These are phyloP conservation scores for Tolmerus cingulatus DNA, from an alignment of 2,888 invertebrate species.

Conservation along the genomic window DNA sequence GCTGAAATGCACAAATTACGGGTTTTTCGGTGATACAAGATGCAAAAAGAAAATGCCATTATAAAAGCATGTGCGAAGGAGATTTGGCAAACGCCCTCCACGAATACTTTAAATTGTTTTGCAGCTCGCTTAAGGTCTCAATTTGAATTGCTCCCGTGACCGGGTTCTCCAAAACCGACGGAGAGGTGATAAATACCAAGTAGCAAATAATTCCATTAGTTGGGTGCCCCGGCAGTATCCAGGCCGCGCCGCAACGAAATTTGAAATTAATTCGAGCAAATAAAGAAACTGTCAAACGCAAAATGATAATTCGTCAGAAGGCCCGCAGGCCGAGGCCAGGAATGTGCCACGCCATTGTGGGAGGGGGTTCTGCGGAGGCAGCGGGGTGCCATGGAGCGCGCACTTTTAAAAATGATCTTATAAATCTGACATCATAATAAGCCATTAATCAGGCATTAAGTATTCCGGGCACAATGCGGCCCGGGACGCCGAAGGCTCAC, in stretches of 20 bases:
- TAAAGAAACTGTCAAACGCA: slow-evolving; percentile 49
- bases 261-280: slow-evolving; percentile 47
- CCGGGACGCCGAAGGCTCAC: neutral
- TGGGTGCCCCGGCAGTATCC: neutral
- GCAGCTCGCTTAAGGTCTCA: neutral
- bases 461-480: slow-evolving; percentile 17
- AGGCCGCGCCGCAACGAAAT: neutral
- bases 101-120: neutral
- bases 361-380: neutral
- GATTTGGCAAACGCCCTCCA: neutral
- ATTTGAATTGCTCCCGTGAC: neutral
- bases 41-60: neutral
- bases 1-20: no score
- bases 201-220: neutral
- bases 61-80: neutral
- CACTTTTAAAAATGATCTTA: slow-evolving; percentile 56
- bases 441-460: slow-evolving; percentile 57
- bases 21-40: neutral
- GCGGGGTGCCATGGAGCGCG: neutral
- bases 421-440: slow-evolving; percentile 63
- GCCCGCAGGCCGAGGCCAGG: neutral
- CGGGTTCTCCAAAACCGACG: neutral
- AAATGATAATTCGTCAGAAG: slow-evolving; percentile 49
- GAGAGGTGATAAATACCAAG: neutral
- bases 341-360: neutral